phyloP scores from a whole-genome alignment of 2,797 vertebrate genomes.

The Sarcophilus harrisii region DNA sequence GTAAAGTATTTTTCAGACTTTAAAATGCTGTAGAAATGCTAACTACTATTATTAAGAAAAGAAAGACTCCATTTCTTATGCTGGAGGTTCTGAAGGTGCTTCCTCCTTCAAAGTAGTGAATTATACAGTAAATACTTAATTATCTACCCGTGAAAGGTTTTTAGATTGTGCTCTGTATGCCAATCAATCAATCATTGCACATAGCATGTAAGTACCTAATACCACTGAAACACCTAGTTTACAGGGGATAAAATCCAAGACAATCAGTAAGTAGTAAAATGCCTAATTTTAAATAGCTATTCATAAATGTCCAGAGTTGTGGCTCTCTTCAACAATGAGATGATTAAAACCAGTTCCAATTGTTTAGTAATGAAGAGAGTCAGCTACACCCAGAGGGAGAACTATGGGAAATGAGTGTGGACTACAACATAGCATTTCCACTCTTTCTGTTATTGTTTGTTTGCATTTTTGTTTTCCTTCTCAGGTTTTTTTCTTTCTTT shows the following conservation, averaged over 20 bases:
- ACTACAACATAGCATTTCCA: too few relatives aligned
- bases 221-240: neutral
- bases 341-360: too few relatives aligned
- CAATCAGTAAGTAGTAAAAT: neutral
- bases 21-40: neutral
- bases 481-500: too few relatives aligned
- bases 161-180: neutral
- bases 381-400: too few relatives aligned
- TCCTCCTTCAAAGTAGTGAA: neutral
- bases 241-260: neutral
- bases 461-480: too few relatives aligned
- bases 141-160: neutral
- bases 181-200: neutral
- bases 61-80: neutral
- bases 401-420: too few relatives aligned
- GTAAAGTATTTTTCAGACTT: neutral
- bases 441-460: too few relatives aligned
- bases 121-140: neutral
- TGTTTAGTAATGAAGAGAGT: too few relatives aligned
- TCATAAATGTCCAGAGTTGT: neutral
- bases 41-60: neutral
- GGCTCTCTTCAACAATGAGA: too few relatives aligned
- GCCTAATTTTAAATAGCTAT: neutral
- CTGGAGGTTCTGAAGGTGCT: neutral
- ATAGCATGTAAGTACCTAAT: neutral